A percentile compares a stretch with the other conserved stretches of the same genome.
Evolutionary conservation across 2,113 vertebrate species (phyloP).

Genomic region (Columba livia): DNA sequence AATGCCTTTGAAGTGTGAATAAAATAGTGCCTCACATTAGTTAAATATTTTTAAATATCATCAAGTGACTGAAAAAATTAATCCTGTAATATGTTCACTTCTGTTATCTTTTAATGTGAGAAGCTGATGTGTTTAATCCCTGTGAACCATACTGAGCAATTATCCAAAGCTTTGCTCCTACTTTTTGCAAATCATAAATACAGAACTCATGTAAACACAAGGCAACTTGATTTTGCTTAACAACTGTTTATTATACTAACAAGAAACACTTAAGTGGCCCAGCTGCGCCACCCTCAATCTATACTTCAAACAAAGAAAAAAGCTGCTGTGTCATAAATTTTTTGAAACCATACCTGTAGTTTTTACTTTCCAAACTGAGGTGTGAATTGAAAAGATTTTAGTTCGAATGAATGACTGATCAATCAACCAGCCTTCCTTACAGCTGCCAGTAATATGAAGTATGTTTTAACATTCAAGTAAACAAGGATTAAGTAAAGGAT

Average conservation of each 20-base stretch:
- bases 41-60: constrained; percentile 27
- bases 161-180: constrained; percentile 39
- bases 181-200: constrained; percentile 45
- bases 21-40: background rate
- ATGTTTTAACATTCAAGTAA: background rate
- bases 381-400: background rate
- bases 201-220: constrained; percentile 34
- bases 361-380: background rate
- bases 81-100: constrained; percentile 6
- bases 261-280: background rate
- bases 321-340: background rate
- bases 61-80: constrained; percentile 12
- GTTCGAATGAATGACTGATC: background rate
- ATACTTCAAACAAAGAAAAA: background rate
- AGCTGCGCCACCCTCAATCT: background rate
- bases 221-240: background rate
- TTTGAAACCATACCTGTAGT: background rate
- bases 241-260: background rate
- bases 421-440: background rate
- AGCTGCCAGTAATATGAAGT: background rate
- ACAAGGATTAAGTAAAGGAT: background rate
- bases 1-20: constrained; percentile 42
- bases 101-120: constrained; percentile 30
- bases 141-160: constrained; percentile 22
- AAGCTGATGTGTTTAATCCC: constrained; percentile 19